phyloP scores from a whole-genome alignment of 2,888 invertebrate species.

The Acronicta aceris region DNA sequence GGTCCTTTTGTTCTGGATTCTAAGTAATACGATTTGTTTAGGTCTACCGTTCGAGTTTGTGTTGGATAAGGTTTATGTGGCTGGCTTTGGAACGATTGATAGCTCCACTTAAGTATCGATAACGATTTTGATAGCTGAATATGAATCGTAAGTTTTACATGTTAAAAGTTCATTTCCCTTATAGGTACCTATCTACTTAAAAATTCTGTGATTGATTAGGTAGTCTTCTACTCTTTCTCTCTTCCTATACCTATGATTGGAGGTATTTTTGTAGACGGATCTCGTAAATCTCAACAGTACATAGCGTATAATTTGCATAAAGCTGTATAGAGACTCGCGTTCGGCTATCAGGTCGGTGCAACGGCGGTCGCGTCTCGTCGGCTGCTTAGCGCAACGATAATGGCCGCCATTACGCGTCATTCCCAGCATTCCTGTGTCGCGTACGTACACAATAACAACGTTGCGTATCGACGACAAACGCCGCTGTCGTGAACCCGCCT shows the following conservation, averaged over 20 bases:
- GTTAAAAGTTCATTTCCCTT: constrained; percentile 12
- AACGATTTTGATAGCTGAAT: constrained; percentile 30
- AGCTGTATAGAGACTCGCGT: constrained; percentile 35
- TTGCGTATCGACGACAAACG: constrained; percentile 55
- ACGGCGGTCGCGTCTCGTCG: constrained; percentile 65
- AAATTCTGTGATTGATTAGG: background rate
- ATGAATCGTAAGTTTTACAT: constrained; percentile 24
- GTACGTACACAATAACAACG: constrained; percentile 57
- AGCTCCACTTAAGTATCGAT: constrained; percentile 32
- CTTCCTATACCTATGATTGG: no score
- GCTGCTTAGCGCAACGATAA: constrained; percentile 69
- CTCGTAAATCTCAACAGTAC: background rate
- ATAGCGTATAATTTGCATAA: constrained; percentile 26
- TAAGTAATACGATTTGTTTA: constrained; percentile 70
- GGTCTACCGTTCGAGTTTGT: constrained; percentile 69
- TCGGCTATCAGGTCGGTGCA: constrained; percentile 55
- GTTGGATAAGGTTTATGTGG: constrained; percentile 53
- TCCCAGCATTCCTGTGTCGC: constrained; percentile 64
- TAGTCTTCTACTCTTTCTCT: no score
- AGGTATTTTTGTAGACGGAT: no score
- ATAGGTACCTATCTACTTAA: no score
- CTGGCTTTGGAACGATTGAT: constrained; percentile 42
- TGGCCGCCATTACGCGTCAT: constrained; percentile 68
- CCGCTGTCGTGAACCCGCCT: constrained; percentile 44
- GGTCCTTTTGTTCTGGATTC: constrained; percentile 72